Evolutionary conservation across 37 sponge, comb jelly and placozoan species (phyloP).

Genomic region (Axinella damicornis): DNA sequence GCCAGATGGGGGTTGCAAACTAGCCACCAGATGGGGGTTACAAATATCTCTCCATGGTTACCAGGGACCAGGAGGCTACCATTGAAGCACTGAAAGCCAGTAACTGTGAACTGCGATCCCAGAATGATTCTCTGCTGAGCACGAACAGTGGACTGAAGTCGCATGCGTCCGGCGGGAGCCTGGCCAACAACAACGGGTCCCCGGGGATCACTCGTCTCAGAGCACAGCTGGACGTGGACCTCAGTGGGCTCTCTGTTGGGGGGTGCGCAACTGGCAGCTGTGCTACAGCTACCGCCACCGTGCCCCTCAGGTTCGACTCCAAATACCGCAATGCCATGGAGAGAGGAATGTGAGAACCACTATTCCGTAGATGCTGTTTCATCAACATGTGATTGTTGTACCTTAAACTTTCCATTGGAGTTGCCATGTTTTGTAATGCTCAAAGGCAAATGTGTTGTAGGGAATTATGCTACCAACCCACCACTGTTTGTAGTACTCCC

Average conservation of each 20-base stretch:
- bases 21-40: too few species aligned
- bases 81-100: neutral
- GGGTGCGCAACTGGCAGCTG: neutral
- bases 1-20: too few species aligned
- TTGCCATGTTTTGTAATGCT: neutral
- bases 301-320: slow-evolving; percentile 42
- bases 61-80: slow-evolving; percentile 33
- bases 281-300: slow-evolving; percentile 12
- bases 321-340: slow-evolving; percentile 37
- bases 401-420: neutral
- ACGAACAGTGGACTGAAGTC: neutral
- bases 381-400: too few species aligned
- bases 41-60: too few species aligned
- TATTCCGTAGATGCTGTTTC: too few species aligned
- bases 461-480: neutral
- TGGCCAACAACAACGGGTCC: neutral
- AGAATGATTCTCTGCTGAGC: slow-evolving; percentile 1
- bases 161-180: neutral
- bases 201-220: slow-evolving; percentile 1
- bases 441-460: neutral
- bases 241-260: neutral
- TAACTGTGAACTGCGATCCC: slow-evolving; percentile 9
- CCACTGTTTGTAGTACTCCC: neutral
- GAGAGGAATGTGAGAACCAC: slow-evolving; percentile 31
- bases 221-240: slow-evolving; percentile 28